Evolutionary conservation across 2,888 invertebrate genomes (phyloP).

Genomic region (Helobdella robusta): DNA sequence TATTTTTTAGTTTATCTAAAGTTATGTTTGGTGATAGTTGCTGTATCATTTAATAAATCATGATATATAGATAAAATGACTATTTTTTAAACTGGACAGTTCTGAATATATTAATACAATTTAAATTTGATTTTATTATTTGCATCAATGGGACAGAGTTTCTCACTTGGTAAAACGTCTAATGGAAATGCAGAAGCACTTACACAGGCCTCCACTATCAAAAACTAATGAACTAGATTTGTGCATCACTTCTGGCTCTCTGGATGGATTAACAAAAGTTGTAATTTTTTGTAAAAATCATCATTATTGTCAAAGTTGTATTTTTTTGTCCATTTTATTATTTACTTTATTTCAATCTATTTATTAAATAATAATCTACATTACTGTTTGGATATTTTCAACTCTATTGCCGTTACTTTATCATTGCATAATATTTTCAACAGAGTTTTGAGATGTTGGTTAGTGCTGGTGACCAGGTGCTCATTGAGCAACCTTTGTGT

Average conservation of each 20-base stretch:
- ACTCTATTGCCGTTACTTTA: background rate
- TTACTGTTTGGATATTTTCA: background rate
- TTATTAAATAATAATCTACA: background rate
- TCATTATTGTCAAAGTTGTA: background rate
- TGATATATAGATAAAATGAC: no score
- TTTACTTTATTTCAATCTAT: no score
- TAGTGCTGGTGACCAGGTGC: constrained; percentile 61
- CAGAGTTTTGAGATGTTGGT: constrained; percentile 62
- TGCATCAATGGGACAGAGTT: constrained; percentile 37
- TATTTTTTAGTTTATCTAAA: no score
- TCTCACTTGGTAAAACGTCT: constrained; percentile 52
- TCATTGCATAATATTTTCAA: constrained; percentile 1
- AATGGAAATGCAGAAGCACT: constrained; percentile 57
- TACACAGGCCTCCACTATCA: constrained; percentile 62
- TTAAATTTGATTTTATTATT: no score
- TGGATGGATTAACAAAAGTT: constrained; percentile 65
- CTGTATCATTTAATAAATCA: no score
- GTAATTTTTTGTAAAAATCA: background rate
- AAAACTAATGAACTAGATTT: constrained; percentile 49
- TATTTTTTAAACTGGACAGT: no score
- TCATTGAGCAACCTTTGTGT: constrained; percentile 64
- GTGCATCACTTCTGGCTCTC: constrained; percentile 64
- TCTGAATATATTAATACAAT: no score
- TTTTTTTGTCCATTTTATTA: background rate
- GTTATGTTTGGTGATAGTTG: no score